Evolutionary conservation across 2,888 invertebrate genomes (phyloP).

Genomic region (Drosophila atroscutellata): DNA sequence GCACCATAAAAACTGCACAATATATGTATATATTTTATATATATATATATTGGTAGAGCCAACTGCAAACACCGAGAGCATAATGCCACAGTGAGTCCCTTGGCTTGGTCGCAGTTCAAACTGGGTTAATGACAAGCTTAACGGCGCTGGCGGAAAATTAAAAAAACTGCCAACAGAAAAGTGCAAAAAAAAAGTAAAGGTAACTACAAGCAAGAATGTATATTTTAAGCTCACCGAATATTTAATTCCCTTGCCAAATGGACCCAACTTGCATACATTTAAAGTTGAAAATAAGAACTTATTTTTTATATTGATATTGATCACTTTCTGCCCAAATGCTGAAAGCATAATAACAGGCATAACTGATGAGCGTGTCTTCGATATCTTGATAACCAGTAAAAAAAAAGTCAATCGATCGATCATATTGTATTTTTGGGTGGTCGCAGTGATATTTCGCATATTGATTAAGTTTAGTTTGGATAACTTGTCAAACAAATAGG

Average conservation of each 20-base stretch:
- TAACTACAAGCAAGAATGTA: neutral
- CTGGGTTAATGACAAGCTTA: constrained; percentile 80
- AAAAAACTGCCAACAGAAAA: constrained; percentile 53
- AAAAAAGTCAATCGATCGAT: too few relatives aligned
- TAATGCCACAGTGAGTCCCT: constrained; percentile 20
- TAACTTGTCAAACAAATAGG: neutral
- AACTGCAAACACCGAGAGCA: constrained; percentile 7
- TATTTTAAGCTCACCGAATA: neutral
- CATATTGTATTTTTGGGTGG: too few relatives aligned
- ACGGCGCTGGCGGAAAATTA: constrained; percentile 72
- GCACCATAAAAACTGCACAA: constrained; percentile 58
- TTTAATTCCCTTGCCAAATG: neutral
- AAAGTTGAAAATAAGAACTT: neutral
- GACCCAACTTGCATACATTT: neutral
- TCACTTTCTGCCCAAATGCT: neutral
- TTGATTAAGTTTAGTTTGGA: too few relatives aligned
- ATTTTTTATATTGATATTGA: neutral
- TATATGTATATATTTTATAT: constrained; percentile 22
- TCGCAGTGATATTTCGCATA: too few relatives aligned
- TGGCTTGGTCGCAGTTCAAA: constrained; percentile 63
- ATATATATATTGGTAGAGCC: constrained; percentile 13
- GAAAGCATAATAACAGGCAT: neutral
- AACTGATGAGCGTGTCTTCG: neutral
- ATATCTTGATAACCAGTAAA: neutral
- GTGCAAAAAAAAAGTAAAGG: constrained; percentile 28